A percentile compares a stretch with the other conserved stretches of the same genome.
phyloP scores from a whole-genome alignment of 2,797 vertebrate genomes.

The Anguilla anguilla region DNA sequence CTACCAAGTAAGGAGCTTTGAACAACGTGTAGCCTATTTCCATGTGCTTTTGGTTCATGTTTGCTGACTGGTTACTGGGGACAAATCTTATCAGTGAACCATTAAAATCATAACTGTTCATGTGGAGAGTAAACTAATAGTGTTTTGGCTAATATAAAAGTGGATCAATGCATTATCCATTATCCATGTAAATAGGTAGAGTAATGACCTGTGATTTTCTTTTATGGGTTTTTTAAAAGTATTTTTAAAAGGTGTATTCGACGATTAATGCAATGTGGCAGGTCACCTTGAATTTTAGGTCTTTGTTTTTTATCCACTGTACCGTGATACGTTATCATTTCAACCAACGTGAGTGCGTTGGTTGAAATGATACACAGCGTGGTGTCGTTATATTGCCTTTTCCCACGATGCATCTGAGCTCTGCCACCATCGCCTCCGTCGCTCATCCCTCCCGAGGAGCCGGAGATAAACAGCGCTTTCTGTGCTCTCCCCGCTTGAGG shows the following conservation, averaged over 20 bases:
- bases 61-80: not conserved
- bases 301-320: not conserved
- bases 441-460: conserved; percentile 42
- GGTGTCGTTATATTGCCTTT: not conserved
- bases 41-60: not conserved
- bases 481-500: conserved; percentile 30
- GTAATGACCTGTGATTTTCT: not conserved
- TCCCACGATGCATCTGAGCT: not conserved
- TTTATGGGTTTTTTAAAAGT: not conserved
- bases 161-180: not conserved
- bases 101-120: not conserved
- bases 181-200: not conserved
- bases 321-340: not conserved
- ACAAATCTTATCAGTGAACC: not conserved
- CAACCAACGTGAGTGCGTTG: not conserved
- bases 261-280: not conserved
- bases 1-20: not conserved
- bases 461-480: conserved; percentile 45
- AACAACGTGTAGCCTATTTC: not conserved
- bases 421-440: conserved; percentile 28
- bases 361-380: not conserved
- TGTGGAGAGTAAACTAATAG: not conserved
- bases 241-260: not conserved
- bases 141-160: not conserved
- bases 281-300: not conserved